A percentile compares a stretch with the other conserved stretches of the same genome.
Evolutionary conservation across 2,113 vertebrate genomes (phyloP).

Genomic region (Clupea harengus): DNA sequence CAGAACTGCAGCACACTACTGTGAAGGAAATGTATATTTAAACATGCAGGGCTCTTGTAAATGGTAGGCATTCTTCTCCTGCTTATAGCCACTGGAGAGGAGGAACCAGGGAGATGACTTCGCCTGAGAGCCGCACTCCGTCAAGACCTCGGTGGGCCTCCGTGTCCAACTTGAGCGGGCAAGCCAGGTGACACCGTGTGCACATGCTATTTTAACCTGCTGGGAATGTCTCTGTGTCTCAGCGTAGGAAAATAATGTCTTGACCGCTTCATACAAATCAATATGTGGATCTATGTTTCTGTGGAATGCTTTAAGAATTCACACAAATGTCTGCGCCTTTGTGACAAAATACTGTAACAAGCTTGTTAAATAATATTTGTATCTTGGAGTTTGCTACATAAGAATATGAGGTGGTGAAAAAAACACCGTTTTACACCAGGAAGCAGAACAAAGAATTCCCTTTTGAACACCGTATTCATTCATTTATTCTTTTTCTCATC

Average conservation of each 20-base stretch:
- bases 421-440: not conserved
- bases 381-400: not conserved
- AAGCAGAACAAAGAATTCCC: not conserved
- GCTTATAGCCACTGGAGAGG: slow-evolving; percentile 12
- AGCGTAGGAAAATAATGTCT: not conserved
- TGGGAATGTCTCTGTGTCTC: not conserved
- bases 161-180: not conserved
- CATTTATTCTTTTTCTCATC: not conserved
- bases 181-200: not conserved
- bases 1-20: slow-evolving; percentile 26
- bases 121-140: slow-evolving; percentile 11
- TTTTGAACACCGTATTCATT: not conserved
- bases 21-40: slow-evolving; percentile 37
- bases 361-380: not conserved
- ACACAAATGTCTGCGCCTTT: not conserved
- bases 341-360: not conserved
- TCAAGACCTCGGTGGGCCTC: not conserved
- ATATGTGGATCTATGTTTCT: not conserved
- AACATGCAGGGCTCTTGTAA: slow-evolving; percentile 19
- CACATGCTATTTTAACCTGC: not conserved
- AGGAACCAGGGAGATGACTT: slow-evolving; percentile 28
- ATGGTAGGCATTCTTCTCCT: slow-evolving; percentile 36
- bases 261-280: not conserved
- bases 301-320: not conserved
- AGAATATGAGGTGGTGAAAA: not conserved